phyloP scores from a whole-genome alignment of 2,113 vertebrate species.

The Atlantisia rogersi region DNA sequence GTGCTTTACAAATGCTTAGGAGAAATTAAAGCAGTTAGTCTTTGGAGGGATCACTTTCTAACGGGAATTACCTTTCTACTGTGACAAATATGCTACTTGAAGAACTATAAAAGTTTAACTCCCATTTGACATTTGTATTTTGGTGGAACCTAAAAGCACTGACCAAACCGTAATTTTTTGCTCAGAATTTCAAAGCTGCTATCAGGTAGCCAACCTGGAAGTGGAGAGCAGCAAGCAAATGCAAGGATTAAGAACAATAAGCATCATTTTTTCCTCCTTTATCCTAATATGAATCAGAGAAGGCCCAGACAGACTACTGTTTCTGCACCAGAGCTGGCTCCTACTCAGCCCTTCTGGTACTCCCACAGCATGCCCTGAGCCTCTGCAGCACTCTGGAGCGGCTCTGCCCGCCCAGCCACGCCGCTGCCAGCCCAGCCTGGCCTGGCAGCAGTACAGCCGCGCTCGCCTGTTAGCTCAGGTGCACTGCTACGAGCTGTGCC shows the following conservation, averaged over 20 bases:
- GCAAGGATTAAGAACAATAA: background rate
- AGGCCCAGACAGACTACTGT: background rate
- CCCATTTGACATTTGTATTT: background rate
- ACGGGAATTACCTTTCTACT: background rate
- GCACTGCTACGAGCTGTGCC: background rate
- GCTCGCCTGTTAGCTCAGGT: background rate
- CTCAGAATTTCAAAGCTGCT: background rate
- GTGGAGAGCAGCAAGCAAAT: background rate
- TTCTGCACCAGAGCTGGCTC: background rate
- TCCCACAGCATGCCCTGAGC: accelerated
- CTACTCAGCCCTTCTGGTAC: accelerated
- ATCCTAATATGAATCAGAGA: background rate
- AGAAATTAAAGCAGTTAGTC: background rate
- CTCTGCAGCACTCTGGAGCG: background rate
- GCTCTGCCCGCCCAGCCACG: accelerated
- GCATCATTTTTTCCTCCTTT: background rate
- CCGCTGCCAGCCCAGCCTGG: background rate
- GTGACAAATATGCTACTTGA: background rate
- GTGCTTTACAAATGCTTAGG: background rate
- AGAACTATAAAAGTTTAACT: background rate
- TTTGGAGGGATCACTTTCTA: background rate
- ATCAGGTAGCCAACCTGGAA: background rate
- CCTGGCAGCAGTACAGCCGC: background rate
- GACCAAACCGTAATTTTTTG: background rate
- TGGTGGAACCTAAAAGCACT: background rate